phyloP scores from a whole-genome alignment of 2,888 invertebrate species.

The Apotomis capreana region DNA sequence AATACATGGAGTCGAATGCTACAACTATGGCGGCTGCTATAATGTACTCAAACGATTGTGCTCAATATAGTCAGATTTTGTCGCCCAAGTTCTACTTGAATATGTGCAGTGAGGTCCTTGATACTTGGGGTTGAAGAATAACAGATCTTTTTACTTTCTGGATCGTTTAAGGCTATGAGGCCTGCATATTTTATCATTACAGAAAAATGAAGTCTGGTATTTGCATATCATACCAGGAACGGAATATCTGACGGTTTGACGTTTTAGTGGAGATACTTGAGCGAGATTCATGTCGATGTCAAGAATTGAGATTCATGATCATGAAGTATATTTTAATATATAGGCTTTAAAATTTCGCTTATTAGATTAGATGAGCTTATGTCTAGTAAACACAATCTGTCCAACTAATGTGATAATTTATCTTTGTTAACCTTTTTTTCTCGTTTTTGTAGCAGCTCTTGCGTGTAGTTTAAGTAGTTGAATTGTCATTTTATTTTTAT shows the following conservation, averaged over 20 bases:
- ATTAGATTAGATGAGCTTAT: slow-evolving; percentile 15
- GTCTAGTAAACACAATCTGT: slow-evolving; percentile 17
- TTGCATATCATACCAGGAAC: not conserved
- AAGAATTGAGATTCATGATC: not conserved
- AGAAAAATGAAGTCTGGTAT: not conserved
- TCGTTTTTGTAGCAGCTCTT: slow-evolving; percentile 13
- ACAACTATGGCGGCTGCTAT: slow-evolving; percentile 76
- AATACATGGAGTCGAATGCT: slow-evolving; percentile 79
- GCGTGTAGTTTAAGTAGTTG: slow-evolving; percentile 1
- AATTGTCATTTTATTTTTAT: slow-evolving; percentile 9
- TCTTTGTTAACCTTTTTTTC: slow-evolving; percentile 1
- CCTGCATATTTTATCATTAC: not conserved
- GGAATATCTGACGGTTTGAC: not conserved
- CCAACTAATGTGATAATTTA: slow-evolving; percentile 31
- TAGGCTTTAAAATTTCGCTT: slow-evolving; percentile 15
- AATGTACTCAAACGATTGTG: slow-evolving; percentile 76
- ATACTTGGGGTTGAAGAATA: slow-evolving; percentile 72
- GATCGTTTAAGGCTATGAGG: not conserved
- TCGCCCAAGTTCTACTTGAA: slow-evolving; percentile 77
- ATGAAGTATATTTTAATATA: not conserved
- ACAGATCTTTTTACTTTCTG: slow-evolving; percentile 28
- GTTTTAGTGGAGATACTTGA: not conserved
- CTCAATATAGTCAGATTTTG: slow-evolving; percentile 73
- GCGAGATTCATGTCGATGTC: not conserved
- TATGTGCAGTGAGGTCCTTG: slow-evolving; percentile 76